Percentiles rank a stretch among this genome's conserved stretches.
These are phyloP conservation scores for Argynnis bischoffii DNA, from an alignment of 2,888 invertebrate species.

Conservation along the genomic window DNA sequence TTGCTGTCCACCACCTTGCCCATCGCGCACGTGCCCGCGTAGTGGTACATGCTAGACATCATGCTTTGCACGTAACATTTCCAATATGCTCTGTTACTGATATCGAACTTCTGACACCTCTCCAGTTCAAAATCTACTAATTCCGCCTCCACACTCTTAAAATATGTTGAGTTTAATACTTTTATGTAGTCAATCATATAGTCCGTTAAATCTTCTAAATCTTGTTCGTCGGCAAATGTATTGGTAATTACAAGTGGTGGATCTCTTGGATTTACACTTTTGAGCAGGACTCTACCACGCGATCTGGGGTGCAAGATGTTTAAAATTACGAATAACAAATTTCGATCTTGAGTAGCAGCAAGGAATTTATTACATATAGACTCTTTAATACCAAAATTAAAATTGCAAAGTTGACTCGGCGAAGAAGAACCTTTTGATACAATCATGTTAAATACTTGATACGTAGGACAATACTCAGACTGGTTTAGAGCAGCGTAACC, in stretches of 20 bases:
- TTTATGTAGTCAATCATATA: conserved; percentile 47
- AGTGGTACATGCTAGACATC: conserved; percentile 81
- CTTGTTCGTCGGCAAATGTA: conserved; percentile 43
- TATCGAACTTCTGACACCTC: conserved; percentile 56
- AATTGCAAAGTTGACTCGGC: conserved; percentile 48
- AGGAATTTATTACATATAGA: conserved; percentile 38
- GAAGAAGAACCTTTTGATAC: conserved; percentile 27
- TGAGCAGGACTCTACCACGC: conserved; percentile 47
- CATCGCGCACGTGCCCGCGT: conserved; percentile 54
- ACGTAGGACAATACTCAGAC: conserved; percentile 45
- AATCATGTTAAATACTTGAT: conserved; percentile 42
- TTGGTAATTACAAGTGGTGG: conserved; percentile 45
- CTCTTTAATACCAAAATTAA: conserved; percentile 72
- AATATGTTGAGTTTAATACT: conserved; percentile 48
- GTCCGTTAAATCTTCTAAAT: conserved; percentile 47
- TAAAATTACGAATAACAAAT: conserved; percentile 37
- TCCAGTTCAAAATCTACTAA: conserved; percentile 70
- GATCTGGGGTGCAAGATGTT: conserved; percentile 46
- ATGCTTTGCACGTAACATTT: conserved; percentile 78
- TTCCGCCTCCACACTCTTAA: conserved; percentile 45
- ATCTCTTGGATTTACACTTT: conserved; percentile 46
- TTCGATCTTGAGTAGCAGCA: conserved; percentile 36
- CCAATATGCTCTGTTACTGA: conserved; percentile 85
- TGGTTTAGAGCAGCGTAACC: conserved; percentile 47
- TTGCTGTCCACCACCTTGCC: conserved; percentile 45